Evolutionary conservation across 2,113 vertebrate genomes (phyloP).

Genomic region (Recurvirostra avosetta): DNA sequence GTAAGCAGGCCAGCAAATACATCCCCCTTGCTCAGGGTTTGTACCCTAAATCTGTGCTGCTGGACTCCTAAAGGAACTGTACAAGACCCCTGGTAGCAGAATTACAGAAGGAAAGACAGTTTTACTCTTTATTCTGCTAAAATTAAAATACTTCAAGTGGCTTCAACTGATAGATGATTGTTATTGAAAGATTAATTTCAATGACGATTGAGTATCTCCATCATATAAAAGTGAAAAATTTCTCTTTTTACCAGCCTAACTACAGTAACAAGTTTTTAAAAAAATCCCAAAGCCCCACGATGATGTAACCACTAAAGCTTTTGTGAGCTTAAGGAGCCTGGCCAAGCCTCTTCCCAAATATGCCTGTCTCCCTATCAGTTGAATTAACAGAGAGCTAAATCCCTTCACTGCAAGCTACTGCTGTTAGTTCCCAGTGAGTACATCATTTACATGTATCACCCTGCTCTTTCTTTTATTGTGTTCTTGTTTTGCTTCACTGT

Average conservation of each 20-base stretch:
- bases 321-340: slow-evolving; percentile 17
- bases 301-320: not conserved
- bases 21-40: not conserved
- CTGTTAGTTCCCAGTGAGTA: slow-evolving; percentile 53
- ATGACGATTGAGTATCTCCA: not conserved
- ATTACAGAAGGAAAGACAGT: not conserved
- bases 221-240: not conserved
- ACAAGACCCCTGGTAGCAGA: not conserved
- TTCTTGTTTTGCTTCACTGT: slow-evolving; percentile 28
- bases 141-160: not conserved
- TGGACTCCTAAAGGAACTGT: not conserved
- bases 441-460: slow-evolving; percentile 65
- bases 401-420: slow-evolving; percentile 26
- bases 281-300: not conserved
- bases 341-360: not conserved
- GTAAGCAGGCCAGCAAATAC: not conserved
- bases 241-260: not conserved
- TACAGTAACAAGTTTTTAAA: not conserved
- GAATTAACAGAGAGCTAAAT: slow-evolving; percentile 36
- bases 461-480: slow-evolving; percentile 15
- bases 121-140: not conserved
- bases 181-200: not conserved
- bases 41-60: not conserved
- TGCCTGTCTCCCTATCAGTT: not conserved
- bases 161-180: not conserved